Conservation (phyloP, 2,888 invertebrate species). For the Nasonovia ribisnigri region DNA sequence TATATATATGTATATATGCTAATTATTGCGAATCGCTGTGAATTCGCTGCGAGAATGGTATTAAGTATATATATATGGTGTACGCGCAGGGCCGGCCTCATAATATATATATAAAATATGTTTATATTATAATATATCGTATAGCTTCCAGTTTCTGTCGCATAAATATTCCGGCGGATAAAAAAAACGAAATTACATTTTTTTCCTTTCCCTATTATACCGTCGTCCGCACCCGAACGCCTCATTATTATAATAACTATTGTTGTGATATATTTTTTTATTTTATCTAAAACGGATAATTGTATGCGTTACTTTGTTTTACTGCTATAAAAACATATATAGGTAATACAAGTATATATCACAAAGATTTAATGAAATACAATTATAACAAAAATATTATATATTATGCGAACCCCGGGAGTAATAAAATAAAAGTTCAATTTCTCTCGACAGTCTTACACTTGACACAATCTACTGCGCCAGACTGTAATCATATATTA, state of each 20-base stretch:
- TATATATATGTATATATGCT: not conserved
- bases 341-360: not conserved
- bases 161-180: conserved; percentile 18
- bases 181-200: conserved; percentile 2
- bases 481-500: not conserved
- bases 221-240: not conserved
- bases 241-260: not conserved
- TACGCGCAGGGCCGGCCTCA: too few relatives aligned
- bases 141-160: conserved; percentile 16
- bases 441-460: too few relatives aligned
- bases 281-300: not conserved
- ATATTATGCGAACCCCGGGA: not conserved
- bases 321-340: not conserved
- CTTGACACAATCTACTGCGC: not conserved
- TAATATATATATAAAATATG: not conserved
- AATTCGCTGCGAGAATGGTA: not conserved
- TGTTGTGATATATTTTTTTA: not conserved
- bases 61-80: not conserved
- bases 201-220: too few relatives aligned
- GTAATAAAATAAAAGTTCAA: not conserved
- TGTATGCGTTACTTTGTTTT: not conserved
- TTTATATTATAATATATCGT: not conserved
- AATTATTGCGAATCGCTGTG: conserved; percentile 14
- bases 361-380: not conserved
- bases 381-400: not conserved